Evolutionary conservation across 37 sponge, comb jelly and placozoan genomes (phyloP).

Genomic region (Halichondria panicea): DNA sequence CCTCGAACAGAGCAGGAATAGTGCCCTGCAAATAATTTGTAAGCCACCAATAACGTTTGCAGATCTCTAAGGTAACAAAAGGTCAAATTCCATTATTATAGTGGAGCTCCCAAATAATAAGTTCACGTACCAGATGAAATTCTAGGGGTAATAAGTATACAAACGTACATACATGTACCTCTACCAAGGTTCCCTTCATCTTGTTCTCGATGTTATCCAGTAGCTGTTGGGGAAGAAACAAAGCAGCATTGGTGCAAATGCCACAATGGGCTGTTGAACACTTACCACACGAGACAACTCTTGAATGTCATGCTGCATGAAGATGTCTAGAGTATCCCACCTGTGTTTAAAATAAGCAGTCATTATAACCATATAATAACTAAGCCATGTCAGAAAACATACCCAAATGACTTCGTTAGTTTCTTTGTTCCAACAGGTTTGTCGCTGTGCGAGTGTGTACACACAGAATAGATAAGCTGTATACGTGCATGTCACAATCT

Average conservation of each 20-base stretch:
- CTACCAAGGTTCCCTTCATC: conserved; percentile 96
- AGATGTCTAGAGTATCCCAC: conserved; percentile 96
- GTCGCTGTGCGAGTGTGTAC: conserved; percentile 56
- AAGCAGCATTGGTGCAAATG: not conserved
- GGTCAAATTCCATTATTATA: too few species aligned
- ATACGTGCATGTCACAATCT: conserved; percentile 3
- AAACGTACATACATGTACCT: conserved; percentile 45
- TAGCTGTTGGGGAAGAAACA: conserved; percentile 51
- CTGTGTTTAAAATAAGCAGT: not conserved
- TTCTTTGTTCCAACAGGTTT: conserved; percentile 97
- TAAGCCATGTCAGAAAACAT: not conserved
- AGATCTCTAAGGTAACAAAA: not conserved
- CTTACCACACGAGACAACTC: conserved; percentile 94
- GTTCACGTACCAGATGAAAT: too few species aligned
- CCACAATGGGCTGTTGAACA: not conserved
- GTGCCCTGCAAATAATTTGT: conserved; percentile 70
- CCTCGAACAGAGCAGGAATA: conserved; percentile 91
- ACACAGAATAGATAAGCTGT: not conserved
- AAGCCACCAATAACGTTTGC: too few species aligned
- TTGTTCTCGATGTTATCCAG: conserved; percentile 95
- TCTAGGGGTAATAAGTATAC: not conserved
- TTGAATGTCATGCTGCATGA: conserved; percentile 99
- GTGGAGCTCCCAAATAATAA: too few species aligned
- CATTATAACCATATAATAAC: not conserved
- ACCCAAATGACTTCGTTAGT: conserved; percentile 97